Evolutionary conservation across 2,888 invertebrate species (phyloP), one percentile per base, ranked within the genome.

Genomic region (Icerya purchasi): DNA sequence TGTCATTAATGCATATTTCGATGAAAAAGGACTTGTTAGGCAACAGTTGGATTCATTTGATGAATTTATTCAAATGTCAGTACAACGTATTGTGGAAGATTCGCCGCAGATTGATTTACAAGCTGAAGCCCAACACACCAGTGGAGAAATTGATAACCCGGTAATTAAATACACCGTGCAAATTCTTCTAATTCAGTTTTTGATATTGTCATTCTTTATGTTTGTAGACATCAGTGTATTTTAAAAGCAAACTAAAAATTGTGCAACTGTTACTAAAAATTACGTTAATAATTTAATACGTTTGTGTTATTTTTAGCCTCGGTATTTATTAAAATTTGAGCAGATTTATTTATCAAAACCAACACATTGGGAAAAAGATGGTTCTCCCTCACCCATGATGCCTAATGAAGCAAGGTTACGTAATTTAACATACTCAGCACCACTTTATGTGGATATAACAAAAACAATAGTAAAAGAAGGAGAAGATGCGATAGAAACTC

Each of bases 281-380:
- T n/a, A n/a, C n/a, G n/a, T n/a, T n/a, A n/a, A n/a, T n/a, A n/a
- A n/a, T n/a, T n/a, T n/a, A n/a, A n/a, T n/a, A n/a, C n/a, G n/a
- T n/a, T n/a, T n/a, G n/a, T n/a, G n/a, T 53, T 49, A 36, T 50
- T 71, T 71, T n/a, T 69, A 82, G 75, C 86, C 93, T 0, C 81
- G 86, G 63, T 97, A 93, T 74, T 74, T 90, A 50, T 72, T 99
- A 5, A 98, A 97, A 74, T 98, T 99, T 73, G 97, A 96, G 72
- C 97, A 98, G 75, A 97, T 98, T 70, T 98, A 99, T 71, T 73
- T 99, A 54, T 97, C 97, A 0, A 98, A 98, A 72, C 98, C 98
- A 1, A 99, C 97, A 5, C 98, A 99, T 77, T 99, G 98, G 98
- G 98, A 99, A 72, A 98, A 98, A 74, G 98, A 98, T 77, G 98